Conservation (phyloP, 2,888 invertebrate species). For the Zaprionus bogoriensis region DNA sequence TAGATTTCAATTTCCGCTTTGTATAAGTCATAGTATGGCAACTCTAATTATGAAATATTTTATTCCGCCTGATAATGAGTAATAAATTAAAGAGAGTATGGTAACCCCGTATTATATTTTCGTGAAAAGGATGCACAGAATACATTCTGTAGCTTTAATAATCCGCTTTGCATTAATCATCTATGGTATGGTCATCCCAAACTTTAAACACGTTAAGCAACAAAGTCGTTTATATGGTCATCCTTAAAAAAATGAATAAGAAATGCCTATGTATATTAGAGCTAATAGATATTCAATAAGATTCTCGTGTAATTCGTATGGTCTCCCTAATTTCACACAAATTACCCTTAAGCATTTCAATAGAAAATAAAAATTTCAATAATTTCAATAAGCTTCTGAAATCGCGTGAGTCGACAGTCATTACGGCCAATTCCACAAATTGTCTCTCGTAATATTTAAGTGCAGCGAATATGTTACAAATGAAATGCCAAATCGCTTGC, state of each 20-base stretch:
- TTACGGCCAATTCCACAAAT: neutral
- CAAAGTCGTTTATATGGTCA: neutral
- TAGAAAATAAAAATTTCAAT: no score
- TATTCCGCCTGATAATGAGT: no score
- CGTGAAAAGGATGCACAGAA: no score
- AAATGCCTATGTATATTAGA: neutral
- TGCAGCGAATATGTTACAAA: conserved; percentile 35
- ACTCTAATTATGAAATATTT: no score
- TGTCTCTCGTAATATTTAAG: conserved; percentile 14
- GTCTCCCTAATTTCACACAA: neutral
- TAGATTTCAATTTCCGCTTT: no score
- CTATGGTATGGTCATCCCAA: no score
- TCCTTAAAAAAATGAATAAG: neutral
- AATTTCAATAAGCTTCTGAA: neutral
- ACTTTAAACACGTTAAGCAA: no score
- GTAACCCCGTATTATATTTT: no score
- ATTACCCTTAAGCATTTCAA: neutral
- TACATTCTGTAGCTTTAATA: no score
- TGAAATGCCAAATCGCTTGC: conserved; percentile 54
- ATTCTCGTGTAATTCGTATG: neutral
- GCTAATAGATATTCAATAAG: neutral
- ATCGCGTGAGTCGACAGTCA: neutral
- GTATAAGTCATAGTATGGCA: no score
- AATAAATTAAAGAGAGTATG: no score
- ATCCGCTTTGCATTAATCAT: no score